Percentiles rank a stretch among this genome's conserved stretches.
These are phyloP conservation scores for Stomorhina lunata DNA, from an alignment of 2,888 invertebrate species.

Conservation along the genomic window DNA sequence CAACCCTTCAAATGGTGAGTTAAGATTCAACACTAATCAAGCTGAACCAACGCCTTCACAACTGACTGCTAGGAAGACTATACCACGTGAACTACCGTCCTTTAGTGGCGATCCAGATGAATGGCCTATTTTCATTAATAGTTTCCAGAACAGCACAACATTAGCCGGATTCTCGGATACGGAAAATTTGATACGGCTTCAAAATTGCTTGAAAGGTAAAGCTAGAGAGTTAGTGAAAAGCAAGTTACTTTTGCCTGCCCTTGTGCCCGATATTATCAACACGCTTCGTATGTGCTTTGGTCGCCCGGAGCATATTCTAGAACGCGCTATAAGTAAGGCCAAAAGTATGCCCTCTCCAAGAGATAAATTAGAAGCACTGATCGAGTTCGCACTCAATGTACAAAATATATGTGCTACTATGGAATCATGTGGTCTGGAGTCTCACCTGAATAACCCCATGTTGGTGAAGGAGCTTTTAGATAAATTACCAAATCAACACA, in stretches of 20 bases:
- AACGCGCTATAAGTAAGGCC: slow-evolving; percentile 27
- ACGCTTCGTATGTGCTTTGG: slow-evolving; percentile 20
- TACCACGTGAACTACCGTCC: not conserved
- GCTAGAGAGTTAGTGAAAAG: not conserved
- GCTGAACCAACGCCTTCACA: not conserved
- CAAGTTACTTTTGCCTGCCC: not conserved
- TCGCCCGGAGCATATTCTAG: slow-evolving; percentile 24
- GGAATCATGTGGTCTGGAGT: slow-evolving; percentile 12
- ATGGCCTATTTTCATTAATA: slow-evolving; percentile 27
- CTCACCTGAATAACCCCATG: slow-evolving; percentile 31
- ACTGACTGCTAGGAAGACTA: not conserved
- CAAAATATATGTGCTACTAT: slow-evolving; percentile 14
- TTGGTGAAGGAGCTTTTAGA: not conserved
- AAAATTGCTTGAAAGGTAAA: slow-evolving; percentile 17
- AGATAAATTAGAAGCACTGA: not conserved
- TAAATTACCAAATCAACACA: too few relatives aligned
- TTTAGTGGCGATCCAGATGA: slow-evolving; percentile 30
- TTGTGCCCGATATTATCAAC: slow-evolving; percentile 5
- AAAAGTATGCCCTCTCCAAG: not conserved
- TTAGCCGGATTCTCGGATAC: slow-evolving; percentile 5
- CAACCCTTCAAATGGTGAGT: not conserved
- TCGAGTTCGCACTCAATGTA: not conserved
- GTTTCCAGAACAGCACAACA: slow-evolving; percentile 35
- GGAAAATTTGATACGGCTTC: slow-evolving; percentile 12
- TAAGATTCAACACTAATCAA: not conserved